These are phyloP conservation scores for Palythoa caribaeorum DNA, from an alignment of 92 coral and sea anemone species.

Conservation along the genomic window DNA sequence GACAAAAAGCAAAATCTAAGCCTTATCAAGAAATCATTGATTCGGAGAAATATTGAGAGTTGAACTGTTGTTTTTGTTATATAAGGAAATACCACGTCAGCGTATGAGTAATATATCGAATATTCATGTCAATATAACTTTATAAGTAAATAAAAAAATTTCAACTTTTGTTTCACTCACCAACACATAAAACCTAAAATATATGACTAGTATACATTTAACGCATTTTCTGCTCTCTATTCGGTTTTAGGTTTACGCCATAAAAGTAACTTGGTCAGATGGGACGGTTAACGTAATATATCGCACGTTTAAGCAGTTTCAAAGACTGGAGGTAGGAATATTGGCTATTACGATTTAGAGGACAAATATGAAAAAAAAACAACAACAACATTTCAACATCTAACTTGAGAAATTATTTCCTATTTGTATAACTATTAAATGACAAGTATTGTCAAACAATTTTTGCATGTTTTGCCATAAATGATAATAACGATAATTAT, in stretches of 20 bases:
- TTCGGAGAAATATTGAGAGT: neutral
- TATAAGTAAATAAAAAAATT: neutral
- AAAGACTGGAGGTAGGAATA: conserved; percentile 61
- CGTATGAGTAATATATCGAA: neutral
- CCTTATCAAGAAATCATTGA: neutral
- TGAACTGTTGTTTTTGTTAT: neutral
- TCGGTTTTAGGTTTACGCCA: conserved; percentile 69
- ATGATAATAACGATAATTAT: neutral
- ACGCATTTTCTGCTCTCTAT: neutral
- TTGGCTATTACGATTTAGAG: neutral
- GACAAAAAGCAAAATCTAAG: neutral
- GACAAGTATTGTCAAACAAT: neutral
- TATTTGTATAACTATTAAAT: neutral
- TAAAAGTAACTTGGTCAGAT: conserved; percentile 82
- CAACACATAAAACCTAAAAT: neutral
- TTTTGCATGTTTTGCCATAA: neutral
- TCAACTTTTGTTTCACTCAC: neutral
- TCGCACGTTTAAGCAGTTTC: conserved; percentile 72
- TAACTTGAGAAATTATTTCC: neutral
- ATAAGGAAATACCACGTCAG: neutral
- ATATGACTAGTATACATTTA: too few species aligned
- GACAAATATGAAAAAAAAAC: neutral
- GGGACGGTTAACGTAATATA: conserved; percentile 80
- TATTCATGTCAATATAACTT: neutral
- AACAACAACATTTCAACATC: neutral